phyloP scores from a whole-genome alignment of 2,888 invertebrate species.

The Thereva unica region DNA sequence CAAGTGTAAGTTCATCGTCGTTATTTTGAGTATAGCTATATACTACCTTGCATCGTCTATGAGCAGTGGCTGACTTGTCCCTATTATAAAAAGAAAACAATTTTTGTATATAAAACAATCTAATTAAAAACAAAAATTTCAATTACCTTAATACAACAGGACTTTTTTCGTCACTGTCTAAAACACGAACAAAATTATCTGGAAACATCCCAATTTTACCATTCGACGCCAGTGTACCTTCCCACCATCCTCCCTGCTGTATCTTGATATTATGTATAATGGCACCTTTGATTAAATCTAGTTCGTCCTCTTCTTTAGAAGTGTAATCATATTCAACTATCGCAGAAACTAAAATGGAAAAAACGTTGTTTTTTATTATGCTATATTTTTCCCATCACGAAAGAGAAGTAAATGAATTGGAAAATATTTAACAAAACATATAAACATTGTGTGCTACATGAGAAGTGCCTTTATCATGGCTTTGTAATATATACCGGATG shows the following conservation, averaged over 20 bases:
- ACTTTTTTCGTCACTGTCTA: constrained; percentile 55
- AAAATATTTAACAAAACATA: too few species aligned
- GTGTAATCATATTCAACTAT: constrained; percentile 85
- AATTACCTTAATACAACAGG: constrained; percentile 58
- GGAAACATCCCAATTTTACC: constrained; percentile 89
- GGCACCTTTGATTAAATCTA: constrained; percentile 81
- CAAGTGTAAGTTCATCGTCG: constrained; percentile 87
- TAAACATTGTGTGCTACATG: too few species aligned
- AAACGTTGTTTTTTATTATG: neutral
- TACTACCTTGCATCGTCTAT: constrained; percentile 78
- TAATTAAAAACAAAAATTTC: constrained; percentile 6
- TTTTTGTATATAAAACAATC: neutral
- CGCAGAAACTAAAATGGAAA: constrained; percentile 68
- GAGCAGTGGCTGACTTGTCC: constrained; percentile 58
- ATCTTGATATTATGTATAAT: constrained; percentile 78
- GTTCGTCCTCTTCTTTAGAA: constrained; percentile 84
- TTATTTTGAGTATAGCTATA: constrained; percentile 92
- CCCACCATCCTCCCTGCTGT: constrained; percentile 87
- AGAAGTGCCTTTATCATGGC: too few species aligned
- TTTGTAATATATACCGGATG: too few species aligned
- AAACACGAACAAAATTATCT: constrained; percentile 84
- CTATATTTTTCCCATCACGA: too few species aligned
- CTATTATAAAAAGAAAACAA: constrained; percentile 49
- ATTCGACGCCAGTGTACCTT: constrained; percentile 72
- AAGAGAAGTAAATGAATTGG: too few species aligned